These are phyloP conservation scores for Knipowitschia caucasica DNA, from an alignment of 2,797 vertebrate species.

Conservation along the genomic window DNA sequence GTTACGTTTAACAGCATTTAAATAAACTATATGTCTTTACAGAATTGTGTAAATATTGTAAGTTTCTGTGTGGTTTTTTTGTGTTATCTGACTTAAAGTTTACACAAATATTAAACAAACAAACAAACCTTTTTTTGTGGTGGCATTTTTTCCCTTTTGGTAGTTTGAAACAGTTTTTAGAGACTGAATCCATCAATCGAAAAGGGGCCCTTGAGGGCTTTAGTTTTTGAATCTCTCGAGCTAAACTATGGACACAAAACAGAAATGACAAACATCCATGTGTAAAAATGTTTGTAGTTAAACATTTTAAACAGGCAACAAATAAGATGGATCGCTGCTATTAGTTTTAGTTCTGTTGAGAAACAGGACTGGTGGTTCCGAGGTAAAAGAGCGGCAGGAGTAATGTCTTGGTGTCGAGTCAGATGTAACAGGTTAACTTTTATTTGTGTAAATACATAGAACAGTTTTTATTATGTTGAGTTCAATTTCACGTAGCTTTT, in stretches of 20 bases:
- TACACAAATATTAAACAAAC: background rate
- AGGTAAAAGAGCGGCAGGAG: too few relatives aligned
- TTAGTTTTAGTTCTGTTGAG: background rate
- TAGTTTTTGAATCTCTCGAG: conserved; percentile 48
- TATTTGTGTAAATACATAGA: too few relatives aligned
- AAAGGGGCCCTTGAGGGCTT: conserved; percentile 23
- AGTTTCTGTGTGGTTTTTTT: too few relatives aligned
- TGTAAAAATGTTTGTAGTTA: background rate
- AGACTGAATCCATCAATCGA: conserved; percentile 59
- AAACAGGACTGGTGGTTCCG: too few relatives aligned
- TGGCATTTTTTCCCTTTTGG: conserved; percentile 44
- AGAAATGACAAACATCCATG: background rate
- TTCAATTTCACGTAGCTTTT: too few relatives aligned
- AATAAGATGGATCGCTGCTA: background rate
- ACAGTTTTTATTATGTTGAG: too few relatives aligned
- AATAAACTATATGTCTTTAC: too few relatives aligned
- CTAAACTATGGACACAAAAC: conserved; percentile 52
- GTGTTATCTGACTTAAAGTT: too few relatives aligned
- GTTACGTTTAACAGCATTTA: background rate
- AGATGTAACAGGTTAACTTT: too few relatives aligned
- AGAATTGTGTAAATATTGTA: too few relatives aligned
- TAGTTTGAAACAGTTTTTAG: conserved; percentile 57
- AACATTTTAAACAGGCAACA: background rate
- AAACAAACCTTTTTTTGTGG: conserved; percentile 49
- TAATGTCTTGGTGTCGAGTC: too few relatives aligned